Conservation (phyloP, 2,888 invertebrate genomes). For the Plebejus melissa region DNA sequence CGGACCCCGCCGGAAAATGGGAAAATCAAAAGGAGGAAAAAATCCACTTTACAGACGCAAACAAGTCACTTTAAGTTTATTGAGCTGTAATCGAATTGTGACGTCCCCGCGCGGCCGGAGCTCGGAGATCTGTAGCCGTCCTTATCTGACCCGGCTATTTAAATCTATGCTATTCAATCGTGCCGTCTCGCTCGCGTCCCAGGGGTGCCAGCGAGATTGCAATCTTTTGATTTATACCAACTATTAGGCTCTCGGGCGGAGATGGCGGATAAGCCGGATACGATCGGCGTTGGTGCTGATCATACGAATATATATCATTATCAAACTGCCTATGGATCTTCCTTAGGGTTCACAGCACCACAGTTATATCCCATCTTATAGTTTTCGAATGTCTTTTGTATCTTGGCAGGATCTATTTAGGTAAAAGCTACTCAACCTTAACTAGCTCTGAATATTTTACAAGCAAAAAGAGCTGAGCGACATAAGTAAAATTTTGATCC, state of each 20-base stretch:
- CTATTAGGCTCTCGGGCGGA: slow-evolving; percentile 76
- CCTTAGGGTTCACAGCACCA: not conserved
- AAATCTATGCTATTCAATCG: slow-evolving; percentile 79
- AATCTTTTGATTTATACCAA: slow-evolving; percentile 80
- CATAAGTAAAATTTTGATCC: not conserved
- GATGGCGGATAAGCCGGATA: slow-evolving; percentile 69
- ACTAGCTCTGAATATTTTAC: not conserved
- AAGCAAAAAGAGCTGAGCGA: not conserved
- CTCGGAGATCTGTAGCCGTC: slow-evolving; percentile 69
- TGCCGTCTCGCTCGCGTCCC: slow-evolving; percentile 77
- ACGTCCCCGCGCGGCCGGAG: slow-evolving; percentile 70
- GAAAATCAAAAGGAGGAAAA: slow-evolving; percentile 71
- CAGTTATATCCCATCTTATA: not conserved
- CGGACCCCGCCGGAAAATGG: slow-evolving; percentile 51
- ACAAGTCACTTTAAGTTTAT: slow-evolving; percentile 80
- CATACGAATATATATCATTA: slow-evolving; percentile 62
- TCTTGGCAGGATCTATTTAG: too few species aligned
- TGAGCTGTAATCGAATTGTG: slow-evolving; percentile 80
- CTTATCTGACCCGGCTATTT: slow-evolving; percentile 77
- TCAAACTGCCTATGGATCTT: slow-evolving; percentile 31
- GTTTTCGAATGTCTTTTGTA: not conserved
- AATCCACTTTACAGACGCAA: slow-evolving; percentile 77
- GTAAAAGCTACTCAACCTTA: not conserved
- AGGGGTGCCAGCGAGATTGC: slow-evolving; percentile 77
- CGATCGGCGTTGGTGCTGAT: slow-evolving; percentile 70